phyloP scores from a whole-genome alignment of 2,888 invertebrate genomes.

The Andricus quercusramuli region DNA sequence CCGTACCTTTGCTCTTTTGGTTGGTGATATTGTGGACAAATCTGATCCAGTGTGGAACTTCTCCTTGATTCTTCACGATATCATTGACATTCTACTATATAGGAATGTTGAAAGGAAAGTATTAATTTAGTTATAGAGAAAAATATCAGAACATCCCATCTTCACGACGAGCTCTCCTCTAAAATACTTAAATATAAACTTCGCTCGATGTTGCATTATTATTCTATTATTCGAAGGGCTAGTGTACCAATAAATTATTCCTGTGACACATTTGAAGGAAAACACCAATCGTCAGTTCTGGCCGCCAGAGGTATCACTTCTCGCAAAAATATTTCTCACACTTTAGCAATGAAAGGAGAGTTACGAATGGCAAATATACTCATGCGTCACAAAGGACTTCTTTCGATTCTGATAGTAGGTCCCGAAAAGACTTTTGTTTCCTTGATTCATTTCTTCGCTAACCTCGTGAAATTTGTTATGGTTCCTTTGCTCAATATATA shows the following conservation, averaged over 20 bases:
- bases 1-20: too few relatives aligned
- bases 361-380: neutral
- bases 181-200: neutral
- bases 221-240: neutral
- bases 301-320: neutral
- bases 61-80: neutral
- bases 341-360: neutral
- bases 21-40: neutral
- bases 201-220: neutral
- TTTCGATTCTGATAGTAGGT: too few relatives aligned
- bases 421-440: too few relatives aligned
- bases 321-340: neutral
- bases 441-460: too few relatives aligned
- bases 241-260: neutral
- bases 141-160: neutral
- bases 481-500: too few relatives aligned
- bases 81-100: neutral
- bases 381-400: too few relatives aligned
- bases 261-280: conserved; percentile 2
- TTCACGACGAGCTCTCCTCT: neutral
- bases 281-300: neutral
- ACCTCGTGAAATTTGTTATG: too few relatives aligned
- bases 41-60: neutral
- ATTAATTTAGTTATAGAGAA: neutral
- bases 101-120: neutral